Evolutionary conservation across 2,888 invertebrate species (phyloP).

Genomic region (Oscheius myriophilus): DNA sequence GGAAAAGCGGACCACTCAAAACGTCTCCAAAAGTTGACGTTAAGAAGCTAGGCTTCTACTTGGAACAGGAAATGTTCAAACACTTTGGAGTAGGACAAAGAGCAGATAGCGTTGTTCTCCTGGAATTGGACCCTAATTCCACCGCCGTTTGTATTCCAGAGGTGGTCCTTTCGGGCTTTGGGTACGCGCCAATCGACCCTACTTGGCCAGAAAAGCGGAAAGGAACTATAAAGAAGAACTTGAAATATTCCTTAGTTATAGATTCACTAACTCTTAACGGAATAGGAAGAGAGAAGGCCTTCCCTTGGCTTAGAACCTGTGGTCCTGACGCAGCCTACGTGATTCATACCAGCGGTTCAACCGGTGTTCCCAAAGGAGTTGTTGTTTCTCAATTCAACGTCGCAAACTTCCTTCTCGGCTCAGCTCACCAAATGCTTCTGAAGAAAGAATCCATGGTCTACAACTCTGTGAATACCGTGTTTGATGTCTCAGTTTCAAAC

Average conservation of each 20-base stretch:
- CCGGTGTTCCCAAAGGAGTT: slow-evolving; percentile 66
- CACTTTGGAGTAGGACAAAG: slow-evolving; percentile 10
- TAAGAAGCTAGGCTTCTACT: neutral
- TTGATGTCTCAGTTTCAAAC: slow-evolving; percentile 65
- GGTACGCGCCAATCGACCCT: slow-evolving; percentile 56
- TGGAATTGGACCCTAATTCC: slow-evolving; percentile 32
- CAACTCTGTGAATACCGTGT: slow-evolving; percentile 61
- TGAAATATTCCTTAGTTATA: neutral
- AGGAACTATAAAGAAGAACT: neutral
- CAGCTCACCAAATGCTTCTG: slow-evolving; percentile 50
- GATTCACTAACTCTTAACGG: neutral
- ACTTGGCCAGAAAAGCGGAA: slow-evolving; percentile 43
- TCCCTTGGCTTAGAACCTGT: neutral
- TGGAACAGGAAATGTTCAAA: slow-evolving; percentile 10
- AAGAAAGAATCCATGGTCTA: slow-evolving; percentile 38
- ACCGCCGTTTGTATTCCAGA: slow-evolving; percentile 39
- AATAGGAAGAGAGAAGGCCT: neutral
- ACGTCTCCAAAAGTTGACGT: neutral
- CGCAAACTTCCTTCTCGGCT: slow-evolving; percentile 45
- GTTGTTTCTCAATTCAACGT: slow-evolving; percentile 51
- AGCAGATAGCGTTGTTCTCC: slow-evolving; percentile 38
- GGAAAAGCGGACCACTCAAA: slow-evolving; percentile 1
- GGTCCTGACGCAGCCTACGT: slow-evolving; percentile 49
- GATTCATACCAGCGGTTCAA: slow-evolving; percentile 67
- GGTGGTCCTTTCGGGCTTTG: slow-evolving; percentile 37